Conservation (phyloP, 1,140 invertebrate genomes). For the Panagrolaimus sp. region DNA sequence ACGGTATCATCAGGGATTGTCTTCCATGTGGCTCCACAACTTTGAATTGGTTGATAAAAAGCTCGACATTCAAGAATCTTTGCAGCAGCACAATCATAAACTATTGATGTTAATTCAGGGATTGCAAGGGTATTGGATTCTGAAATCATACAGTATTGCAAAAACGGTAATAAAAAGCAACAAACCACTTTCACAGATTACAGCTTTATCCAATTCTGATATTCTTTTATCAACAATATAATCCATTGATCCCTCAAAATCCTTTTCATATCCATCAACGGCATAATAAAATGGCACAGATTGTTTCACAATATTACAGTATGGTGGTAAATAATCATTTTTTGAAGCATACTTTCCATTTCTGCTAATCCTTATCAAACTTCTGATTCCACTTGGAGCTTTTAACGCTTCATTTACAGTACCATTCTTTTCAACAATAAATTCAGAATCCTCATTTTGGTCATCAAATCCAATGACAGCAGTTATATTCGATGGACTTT, state of each 20-base stretch:
- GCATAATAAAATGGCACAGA: neutral
- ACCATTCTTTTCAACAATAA: neutral
- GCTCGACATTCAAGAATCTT: neutral
- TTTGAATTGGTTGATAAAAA: neutral
- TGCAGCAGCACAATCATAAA: conserved; percentile 7
- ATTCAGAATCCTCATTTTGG: neutral
- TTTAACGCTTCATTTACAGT: neutral
- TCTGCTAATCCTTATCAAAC: neutral
- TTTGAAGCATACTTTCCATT: neutral
- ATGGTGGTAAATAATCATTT: neutral
- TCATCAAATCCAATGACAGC: conserved; percentile 1
- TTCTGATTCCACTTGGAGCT: neutral
- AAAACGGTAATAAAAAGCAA: neutral
- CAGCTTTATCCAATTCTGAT: neutral
- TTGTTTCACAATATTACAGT: neutral
- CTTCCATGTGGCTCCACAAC: neutral
- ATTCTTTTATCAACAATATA: conserved; percentile 6
- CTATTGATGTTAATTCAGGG: neutral
- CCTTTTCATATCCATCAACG: neutral
- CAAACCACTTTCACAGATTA: neutral
- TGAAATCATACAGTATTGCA: neutral
- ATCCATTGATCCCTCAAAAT: neutral
- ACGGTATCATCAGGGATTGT: neutral
- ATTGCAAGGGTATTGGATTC: neutral
- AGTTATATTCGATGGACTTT: neutral